These are phyloP conservation scores for Chrysomela aeneicollis DNA, from an alignment of 2,888 invertebrate species.

Conservation along the genomic window DNA sequence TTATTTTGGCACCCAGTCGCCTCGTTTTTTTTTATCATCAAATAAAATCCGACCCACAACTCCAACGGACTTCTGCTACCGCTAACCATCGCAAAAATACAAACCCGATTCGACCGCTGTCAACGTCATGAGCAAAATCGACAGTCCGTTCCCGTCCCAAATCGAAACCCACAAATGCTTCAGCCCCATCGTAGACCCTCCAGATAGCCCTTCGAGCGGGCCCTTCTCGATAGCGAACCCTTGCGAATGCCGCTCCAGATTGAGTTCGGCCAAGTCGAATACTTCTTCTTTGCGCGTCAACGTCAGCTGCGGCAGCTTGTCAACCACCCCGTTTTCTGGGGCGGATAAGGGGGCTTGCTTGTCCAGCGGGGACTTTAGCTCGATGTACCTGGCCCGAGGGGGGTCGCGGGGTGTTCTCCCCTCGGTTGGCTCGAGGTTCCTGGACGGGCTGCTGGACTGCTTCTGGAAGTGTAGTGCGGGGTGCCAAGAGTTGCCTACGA, in stretches of 20 bases:
- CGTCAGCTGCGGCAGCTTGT: conserved; percentile 15
- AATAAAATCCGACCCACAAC: no score
- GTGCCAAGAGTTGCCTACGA: conserved; percentile 39
- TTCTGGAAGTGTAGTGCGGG: conserved; percentile 44
- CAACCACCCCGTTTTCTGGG: conserved; percentile 13
- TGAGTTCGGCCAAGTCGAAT: conserved; percentile 8
- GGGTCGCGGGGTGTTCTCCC: conserved; percentile 18
- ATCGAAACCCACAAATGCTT: conserved; percentile 8
- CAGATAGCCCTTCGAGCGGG: neutral
- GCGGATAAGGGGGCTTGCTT: conserved; percentile 14
- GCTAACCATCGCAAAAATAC: no score
- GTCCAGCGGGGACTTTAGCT: conserved; percentile 24
- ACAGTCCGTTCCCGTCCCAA: conserved; percentile 16
- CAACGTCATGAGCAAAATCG: conserved; percentile 16
- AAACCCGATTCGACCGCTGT: neutral
- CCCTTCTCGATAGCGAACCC: neutral
- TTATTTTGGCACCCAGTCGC: no score
- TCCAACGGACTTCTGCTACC: no score
- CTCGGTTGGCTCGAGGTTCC: conserved; percentile 28
- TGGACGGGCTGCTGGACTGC: conserved; percentile 40
- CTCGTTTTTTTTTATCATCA: no score
- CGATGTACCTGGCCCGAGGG: conserved; percentile 26
- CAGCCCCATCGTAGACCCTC: neutral
- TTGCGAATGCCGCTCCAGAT: neutral
- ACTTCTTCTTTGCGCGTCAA: conserved; percentile 28